A percentile compares a stretch with the other conserved stretches of the same genome.
Evolutionary conservation across 30 jellyfish, hydroid and myxozoan genomes (phyloP).

Genomic region (Chrysaora quinquecirrha): DNA sequence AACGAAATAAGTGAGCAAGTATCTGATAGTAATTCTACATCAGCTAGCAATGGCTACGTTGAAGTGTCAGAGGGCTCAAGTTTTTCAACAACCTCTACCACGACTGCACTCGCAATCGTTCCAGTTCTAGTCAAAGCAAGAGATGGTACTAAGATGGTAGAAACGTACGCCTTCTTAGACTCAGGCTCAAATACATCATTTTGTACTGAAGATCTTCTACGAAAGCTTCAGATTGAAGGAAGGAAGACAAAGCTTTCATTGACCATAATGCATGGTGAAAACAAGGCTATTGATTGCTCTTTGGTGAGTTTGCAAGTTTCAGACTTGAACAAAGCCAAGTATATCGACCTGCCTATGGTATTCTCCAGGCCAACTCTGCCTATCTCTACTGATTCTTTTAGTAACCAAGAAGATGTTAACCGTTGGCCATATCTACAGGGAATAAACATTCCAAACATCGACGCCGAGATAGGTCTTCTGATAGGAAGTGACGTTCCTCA

Average conservation of each 20-base stretch:
- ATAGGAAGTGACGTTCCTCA: conserved; percentile 38
- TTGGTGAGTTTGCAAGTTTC: not conserved
- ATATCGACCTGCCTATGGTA: conserved; percentile 17
- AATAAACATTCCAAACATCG: not conserved
- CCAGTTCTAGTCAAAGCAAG: conserved; percentile 23
- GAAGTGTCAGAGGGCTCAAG: not conserved
- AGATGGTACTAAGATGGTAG: conserved; percentile 2
- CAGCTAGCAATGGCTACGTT: not conserved
- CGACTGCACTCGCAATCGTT: conserved; percentile 1
- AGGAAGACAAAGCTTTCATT: not conserved
- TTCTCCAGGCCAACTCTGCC: conserved; percentile 32
- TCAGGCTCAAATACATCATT: conserved; percentile 33
- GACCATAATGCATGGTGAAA: conserved; percentile 5
- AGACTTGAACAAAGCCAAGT: conserved; percentile 4
- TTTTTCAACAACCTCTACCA: not conserved
- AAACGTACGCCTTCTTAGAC: conserved; percentile 37
- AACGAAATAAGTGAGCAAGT: not conserved
- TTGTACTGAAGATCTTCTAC: conserved; percentile 24
- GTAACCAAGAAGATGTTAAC: conserved; percentile 42
- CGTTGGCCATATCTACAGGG: conserved; percentile 26
- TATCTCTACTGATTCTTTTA: not conserved
- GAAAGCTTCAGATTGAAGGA: conserved; percentile 7
- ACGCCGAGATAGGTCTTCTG: conserved; percentile 31
- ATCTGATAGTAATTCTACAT: not conserved
- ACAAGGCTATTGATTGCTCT: not conserved